A percentile compares a stretch with the other conserved stretches of the same genome.
Conservation (phyloP, 2,797 vertebrate species). For the Hydrocynus forskahlii region DNA sequence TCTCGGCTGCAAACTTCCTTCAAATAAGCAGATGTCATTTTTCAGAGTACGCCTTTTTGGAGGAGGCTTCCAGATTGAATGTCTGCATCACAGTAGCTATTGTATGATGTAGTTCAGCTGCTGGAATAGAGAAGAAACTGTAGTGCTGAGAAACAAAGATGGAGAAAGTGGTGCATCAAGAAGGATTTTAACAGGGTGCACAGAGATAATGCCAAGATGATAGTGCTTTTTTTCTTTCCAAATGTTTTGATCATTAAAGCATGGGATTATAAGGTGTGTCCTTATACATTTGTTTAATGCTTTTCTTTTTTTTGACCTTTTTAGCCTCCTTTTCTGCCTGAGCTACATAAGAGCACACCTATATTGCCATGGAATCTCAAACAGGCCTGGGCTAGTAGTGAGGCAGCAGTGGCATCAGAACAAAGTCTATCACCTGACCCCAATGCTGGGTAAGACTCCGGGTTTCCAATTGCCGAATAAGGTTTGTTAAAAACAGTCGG, state of each 20-base stretch:
- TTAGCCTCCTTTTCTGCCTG: conserved; percentile 45
- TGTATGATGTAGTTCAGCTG: conserved; percentile 80
- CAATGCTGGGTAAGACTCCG: conserved; percentile 60
- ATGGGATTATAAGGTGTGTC: neutral
- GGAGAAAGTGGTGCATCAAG: neutral
- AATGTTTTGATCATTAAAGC: neutral
- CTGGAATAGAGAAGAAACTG: neutral
- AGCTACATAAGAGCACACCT: conserved; percentile 53
- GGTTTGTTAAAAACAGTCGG: neutral
- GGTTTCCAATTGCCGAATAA: neutral
- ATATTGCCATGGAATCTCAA: conserved; percentile 63
- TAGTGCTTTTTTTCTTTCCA: neutral
- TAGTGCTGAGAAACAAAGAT: conserved; percentile 22
- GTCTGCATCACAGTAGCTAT: conserved; percentile 86
- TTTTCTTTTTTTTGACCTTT: conserved; percentile 6
- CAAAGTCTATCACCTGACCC: conserved; percentile 52
- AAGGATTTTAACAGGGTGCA: conserved; percentile 1
- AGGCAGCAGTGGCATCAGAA: conserved; percentile 38
- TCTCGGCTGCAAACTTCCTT: conserved; percentile 82
- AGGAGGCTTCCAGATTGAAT: conserved; percentile 75
- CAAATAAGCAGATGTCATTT: conserved; percentile 87
- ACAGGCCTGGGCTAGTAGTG: conserved; percentile 75
- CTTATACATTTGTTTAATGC: neutral
- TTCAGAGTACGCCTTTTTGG: conserved; percentile 87
- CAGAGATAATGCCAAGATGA: neutral